Evolutionary conservation across 2,888 invertebrate species (phyloP).

Genomic region (Calameuta pallipes): DNA sequence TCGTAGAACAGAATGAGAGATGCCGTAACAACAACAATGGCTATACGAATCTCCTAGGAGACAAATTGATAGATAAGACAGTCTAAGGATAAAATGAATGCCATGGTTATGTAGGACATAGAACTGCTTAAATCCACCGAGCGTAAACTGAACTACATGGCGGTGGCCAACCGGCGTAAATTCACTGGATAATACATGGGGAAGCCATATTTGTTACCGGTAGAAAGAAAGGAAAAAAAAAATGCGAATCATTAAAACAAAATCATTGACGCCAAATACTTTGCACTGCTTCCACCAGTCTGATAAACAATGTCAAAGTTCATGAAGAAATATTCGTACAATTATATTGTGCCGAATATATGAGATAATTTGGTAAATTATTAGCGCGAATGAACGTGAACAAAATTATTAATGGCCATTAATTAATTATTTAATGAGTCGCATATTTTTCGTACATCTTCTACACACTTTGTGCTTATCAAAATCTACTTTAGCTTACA

Average conservation of each 20-base stretch:
- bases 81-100: neutral
- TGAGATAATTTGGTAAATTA: too few relatives aligned
- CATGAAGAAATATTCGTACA: too few relatives aligned
- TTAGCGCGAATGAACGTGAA: neutral
- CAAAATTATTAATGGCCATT: neutral
- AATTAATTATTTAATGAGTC: neutral
- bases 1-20: neutral
- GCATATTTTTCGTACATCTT: neutral
- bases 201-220: neutral
- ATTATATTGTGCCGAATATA: too few relatives aligned
- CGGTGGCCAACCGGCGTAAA: constrained; percentile 2
- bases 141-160: constrained; percentile 35
- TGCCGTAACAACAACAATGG: neutral
- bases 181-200: neutral
- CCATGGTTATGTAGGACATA: constrained; percentile 36
- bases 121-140: constrained; percentile 40
- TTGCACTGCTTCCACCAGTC: too few relatives aligned
- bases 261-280: neutral
- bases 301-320: too few relatives aligned
- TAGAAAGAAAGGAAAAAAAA: neutral
- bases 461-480: neutral
- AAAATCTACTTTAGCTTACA: neutral
- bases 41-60: neutral
- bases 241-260: neutral
- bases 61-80: neutral